phyloP scores from a whole-genome alignment of 2,113 vertebrate genomes.

The Embiotoca jacksoni region DNA sequence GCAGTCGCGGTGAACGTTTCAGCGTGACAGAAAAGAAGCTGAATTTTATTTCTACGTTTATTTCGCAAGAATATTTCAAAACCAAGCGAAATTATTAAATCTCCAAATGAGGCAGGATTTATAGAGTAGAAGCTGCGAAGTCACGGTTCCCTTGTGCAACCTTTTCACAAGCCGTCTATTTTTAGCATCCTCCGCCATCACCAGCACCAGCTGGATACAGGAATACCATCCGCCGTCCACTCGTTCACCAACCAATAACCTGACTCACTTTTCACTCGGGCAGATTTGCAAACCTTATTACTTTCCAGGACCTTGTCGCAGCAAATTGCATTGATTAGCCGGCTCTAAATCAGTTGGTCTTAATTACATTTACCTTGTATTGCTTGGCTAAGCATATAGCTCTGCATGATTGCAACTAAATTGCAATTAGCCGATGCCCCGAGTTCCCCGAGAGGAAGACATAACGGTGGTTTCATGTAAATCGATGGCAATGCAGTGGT shows the following conservation, averaged over 20 bases:
- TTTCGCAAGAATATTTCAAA: slow-evolving; percentile 12
- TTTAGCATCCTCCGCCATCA: slow-evolving; percentile 58
- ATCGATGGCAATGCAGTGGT: slow-evolving; percentile 53
- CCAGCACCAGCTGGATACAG: slow-evolving; percentile 46
- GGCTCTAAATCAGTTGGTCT: slow-evolving; percentile 76
- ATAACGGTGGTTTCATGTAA: slow-evolving; percentile 46
- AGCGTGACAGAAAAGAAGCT: background rate
- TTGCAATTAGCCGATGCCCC: slow-evolving; percentile 72
- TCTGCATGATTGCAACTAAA: slow-evolving; percentile 70
- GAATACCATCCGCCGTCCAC: slow-evolving; percentile 50
- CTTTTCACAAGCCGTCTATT: slow-evolving; percentile 60
- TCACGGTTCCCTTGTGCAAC: slow-evolving; percentile 26
- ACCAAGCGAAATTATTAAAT: background rate
- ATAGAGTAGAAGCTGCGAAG: slow-evolving; percentile 21
- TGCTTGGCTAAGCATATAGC: slow-evolving; percentile 67
- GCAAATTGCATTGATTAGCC: slow-evolving; percentile 80
- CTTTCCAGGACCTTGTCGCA: slow-evolving; percentile 71
- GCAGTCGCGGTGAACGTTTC: background rate
- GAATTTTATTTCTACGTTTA: slow-evolving; percentile 1
- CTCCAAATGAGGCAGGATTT: background rate
- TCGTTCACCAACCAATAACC: slow-evolving; percentile 59
- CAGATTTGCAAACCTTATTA: slow-evolving; percentile 70
- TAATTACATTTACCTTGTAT: slow-evolving; percentile 74
- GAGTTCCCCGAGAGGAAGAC: slow-evolving; percentile 43
- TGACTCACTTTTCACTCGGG: slow-evolving; percentile 40